Evolutionary conservation across 2,888 invertebrate species (phyloP).

Genomic region (Catocala nupta): DNA sequence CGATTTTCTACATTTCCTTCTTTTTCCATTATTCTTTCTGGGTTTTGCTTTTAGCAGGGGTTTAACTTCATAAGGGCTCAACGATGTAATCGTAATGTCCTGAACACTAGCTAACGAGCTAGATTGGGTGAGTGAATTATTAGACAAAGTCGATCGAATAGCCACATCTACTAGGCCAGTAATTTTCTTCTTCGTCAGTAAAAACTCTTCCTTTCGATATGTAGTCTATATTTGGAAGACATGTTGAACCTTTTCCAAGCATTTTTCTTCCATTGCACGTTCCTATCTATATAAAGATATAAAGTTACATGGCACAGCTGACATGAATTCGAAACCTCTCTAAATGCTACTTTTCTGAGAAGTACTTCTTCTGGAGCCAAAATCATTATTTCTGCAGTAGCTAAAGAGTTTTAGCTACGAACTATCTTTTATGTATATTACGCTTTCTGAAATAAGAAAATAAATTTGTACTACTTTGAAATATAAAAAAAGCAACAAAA

Average conservation of each 20-base stretch:
- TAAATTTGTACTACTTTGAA: not conserved
- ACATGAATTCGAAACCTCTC: not conserved
- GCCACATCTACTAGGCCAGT: not conserved
- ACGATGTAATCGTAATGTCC: not conserved
- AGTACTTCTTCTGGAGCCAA: not conserved
- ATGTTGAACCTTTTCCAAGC: not conserved
- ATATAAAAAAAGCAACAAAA: not conserved
- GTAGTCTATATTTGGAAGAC: not conserved
- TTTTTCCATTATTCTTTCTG: too few species aligned
- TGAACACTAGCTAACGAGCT: not conserved
- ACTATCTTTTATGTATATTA: not conserved
- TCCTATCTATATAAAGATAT: not conserved
- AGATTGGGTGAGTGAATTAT: not conserved
- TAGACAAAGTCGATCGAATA: not conserved
- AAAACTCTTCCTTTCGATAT: not conserved
- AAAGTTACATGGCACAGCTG: not conserved
- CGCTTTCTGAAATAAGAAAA: not conserved
- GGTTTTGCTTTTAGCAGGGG: too few species aligned
- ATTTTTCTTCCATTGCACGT: constrained; percentile 1
- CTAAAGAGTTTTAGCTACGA: too few species aligned
- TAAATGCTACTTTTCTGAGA: not conserved
- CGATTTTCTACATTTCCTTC: not conserved
- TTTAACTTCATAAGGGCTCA: too few species aligned
- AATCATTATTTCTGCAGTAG: not conserved
- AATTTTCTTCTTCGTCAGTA: not conserved